Evolutionary conservation across 2,797 vertebrate species (phyloP).

Genomic region (Neopelma chrysocephalum): DNA sequence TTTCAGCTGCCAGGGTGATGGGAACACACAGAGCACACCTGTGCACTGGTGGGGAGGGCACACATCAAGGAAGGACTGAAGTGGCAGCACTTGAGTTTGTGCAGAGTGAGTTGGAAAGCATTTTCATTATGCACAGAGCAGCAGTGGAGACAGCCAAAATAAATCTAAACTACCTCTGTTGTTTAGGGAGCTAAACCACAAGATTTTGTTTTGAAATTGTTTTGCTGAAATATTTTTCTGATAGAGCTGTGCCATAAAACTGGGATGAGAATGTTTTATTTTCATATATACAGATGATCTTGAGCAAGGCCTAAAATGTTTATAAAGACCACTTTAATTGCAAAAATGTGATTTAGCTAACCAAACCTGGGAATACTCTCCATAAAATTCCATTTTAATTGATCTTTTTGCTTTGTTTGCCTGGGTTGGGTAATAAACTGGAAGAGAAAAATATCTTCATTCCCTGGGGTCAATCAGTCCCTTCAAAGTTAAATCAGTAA

Average conservation of each 20-base stretch:
- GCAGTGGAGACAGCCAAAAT: not conserved
- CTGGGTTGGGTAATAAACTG: not conserved
- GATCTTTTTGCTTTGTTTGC: constrained; percentile 1
- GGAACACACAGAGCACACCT: fast-evolving
- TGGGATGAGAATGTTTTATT: not conserved
- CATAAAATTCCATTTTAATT: constrained; percentile 31
- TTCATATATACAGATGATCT: not conserved
- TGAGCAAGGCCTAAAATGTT: not conserved
- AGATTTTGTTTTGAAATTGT: not conserved
- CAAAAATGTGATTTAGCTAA: not conserved
- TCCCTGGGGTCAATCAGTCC: not conserved
- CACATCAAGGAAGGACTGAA: not conserved
- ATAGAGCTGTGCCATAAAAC: not conserved
- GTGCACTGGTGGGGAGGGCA: not conserved
- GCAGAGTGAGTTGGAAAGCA: not conserved
- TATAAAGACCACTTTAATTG: not conserved
- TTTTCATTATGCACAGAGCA: not conserved
- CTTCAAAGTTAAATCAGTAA: not conserved
- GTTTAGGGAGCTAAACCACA: not conserved
- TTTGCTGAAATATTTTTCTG: not conserved
- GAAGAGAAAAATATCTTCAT: not conserved
- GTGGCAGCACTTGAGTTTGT: not conserved
- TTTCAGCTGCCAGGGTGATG: fast-evolving
- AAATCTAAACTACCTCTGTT: not conserved
- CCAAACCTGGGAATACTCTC: not conserved